Conservation (phyloP, 2,888 invertebrate genomes). For the Aquatica leii region DNA sequence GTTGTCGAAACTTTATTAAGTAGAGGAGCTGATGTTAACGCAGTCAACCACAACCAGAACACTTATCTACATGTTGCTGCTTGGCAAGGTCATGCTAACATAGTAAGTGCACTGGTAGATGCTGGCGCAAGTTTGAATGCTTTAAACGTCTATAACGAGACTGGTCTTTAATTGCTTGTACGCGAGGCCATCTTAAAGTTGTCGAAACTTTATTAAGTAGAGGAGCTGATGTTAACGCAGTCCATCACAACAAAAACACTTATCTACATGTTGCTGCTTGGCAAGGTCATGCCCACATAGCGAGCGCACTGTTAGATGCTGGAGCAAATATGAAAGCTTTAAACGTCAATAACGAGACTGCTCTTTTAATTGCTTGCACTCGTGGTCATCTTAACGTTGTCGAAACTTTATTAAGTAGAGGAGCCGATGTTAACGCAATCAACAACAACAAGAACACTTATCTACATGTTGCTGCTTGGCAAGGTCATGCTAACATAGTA, state of each 20-base stretch:
- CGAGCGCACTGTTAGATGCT: not conserved
- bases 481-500: not conserved
- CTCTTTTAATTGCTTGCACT: not conserved
- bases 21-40: not conserved
- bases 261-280: not conserved
- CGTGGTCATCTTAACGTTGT: not conserved
- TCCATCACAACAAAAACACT: constrained; percentile 2
- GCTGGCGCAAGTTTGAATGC: not conserved
- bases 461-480: not conserved
- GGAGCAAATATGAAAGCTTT: not conserved
- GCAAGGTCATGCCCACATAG: not conserved
- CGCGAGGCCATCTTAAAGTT: not conserved
- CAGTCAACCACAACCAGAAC: not conserved
- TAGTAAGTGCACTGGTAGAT: not conserved
- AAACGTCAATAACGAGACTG: not conserved
- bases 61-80: not conserved
- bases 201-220: not conserved
- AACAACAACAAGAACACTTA: not conserved
- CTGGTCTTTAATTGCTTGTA: not conserved
- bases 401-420: not conserved
- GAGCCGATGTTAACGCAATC: not conserved
- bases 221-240: not conserved
- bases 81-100: not conserved
- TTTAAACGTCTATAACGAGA: not conserved
- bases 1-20: not conserved